Conservation (phyloP, 2,113 vertebrate species). For the Grus americana region DNA sequence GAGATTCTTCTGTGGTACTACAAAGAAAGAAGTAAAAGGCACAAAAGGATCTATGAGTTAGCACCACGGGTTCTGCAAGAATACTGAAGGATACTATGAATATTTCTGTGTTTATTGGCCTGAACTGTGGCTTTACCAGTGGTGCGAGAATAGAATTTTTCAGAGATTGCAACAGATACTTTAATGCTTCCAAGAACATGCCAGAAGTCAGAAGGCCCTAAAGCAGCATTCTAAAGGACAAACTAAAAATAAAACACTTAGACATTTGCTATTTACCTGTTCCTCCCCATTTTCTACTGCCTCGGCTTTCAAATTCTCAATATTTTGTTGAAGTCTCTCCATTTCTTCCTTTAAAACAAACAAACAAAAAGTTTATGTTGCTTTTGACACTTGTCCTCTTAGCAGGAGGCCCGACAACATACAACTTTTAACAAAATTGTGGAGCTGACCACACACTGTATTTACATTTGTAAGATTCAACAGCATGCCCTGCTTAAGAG, state of each 20-base stretch:
- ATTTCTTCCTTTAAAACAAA: slow-evolving; percentile 88
- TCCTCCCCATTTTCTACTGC: slow-evolving; percentile 78
- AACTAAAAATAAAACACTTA: background rate
- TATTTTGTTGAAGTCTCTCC: slow-evolving; percentile 88
- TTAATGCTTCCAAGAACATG: background rate
- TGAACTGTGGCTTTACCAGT: background rate
- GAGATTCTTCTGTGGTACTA: background rate
- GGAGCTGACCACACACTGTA: background rate
- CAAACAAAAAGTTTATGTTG: background rate
- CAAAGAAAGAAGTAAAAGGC: background rate
- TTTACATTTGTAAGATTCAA: background rate
- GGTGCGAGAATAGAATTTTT: background rate
- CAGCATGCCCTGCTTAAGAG: background rate
- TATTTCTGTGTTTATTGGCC: background rate
- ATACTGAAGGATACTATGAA: background rate
- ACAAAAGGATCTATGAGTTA: background rate
- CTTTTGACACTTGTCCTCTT: background rate
- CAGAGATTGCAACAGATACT: background rate
- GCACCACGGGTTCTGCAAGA: background rate
- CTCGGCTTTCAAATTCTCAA: slow-evolving; percentile 83
- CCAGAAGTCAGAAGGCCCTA: background rate
- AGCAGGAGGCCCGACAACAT: background rate
- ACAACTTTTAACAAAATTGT: background rate
- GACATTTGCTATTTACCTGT: slow-evolving; percentile 75
- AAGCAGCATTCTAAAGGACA: background rate